These are phyloP conservation scores for Venturia canescens DNA, from an alignment of 1,140 invertebrate genomes.

Conservation along the genomic window DNA sequence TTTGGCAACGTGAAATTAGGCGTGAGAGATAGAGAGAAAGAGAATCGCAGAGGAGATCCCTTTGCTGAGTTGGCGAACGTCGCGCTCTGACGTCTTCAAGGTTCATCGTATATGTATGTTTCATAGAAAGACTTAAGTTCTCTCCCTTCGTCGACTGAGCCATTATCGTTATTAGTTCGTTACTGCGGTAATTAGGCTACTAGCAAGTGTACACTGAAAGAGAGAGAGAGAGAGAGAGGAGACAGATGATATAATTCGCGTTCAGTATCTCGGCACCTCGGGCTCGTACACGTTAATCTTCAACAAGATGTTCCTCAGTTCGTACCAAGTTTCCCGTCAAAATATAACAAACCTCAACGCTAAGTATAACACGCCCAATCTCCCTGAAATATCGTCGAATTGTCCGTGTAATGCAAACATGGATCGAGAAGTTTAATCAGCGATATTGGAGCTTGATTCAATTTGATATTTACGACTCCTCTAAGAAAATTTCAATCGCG, in stretches of 20 bases:
- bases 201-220: neutral
- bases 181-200: conserved; percentile 49
- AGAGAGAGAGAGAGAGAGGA: conserved; percentile 15
- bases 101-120: neutral
- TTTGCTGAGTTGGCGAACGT: conserved; percentile 26
- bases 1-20: conserved; percentile 40
- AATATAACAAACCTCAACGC: conserved; percentile 13
- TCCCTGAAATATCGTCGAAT: conserved; percentile 21
- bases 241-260: conserved; percentile 27
- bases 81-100: neutral
- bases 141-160: conserved; percentile 47
- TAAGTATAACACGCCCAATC: neutral
- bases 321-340: conserved; percentile 30
- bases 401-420: neutral
- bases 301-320: conserved; percentile 26
- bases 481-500: too few species aligned
- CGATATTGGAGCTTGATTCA: too few species aligned
- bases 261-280: conserved; percentile 23
- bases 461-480: too few species aligned
- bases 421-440: conserved; percentile 9
- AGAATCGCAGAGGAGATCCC: conserved; percentile 8
- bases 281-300: conserved; percentile 30
- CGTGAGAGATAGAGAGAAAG: conserved; percentile 22
- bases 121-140: conserved; percentile 30
- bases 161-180: conserved; percentile 57